These are phyloP conservation scores for Heliconius hermathena DNA, from an alignment of 1,140 invertebrate genomes.

Conservation along the genomic window DNA sequence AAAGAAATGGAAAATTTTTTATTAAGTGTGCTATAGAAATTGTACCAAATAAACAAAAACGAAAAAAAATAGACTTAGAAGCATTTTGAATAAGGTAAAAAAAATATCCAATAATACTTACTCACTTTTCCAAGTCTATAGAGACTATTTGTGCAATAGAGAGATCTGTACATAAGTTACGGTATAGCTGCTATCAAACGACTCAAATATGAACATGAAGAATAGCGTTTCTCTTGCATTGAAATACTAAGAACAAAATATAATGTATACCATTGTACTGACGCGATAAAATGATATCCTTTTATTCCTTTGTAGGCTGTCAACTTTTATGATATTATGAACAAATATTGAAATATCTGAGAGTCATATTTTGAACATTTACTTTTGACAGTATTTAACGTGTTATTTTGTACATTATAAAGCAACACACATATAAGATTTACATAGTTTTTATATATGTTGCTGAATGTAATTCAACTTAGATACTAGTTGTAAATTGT, in stretches of 20 bases:
- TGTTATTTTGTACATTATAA: neutral
- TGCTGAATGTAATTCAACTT: too few relatives aligned
- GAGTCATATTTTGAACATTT: neutral
- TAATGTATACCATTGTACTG: neutral
- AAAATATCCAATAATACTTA: neutral
- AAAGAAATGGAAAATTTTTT: too few relatives aligned
- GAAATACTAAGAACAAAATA: conserved; percentile 8
- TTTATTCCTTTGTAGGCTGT: conserved; percentile 9
- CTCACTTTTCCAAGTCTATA: neutral
- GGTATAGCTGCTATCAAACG: neutral
- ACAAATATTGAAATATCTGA: neutral
- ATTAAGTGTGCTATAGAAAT: too few relatives aligned
- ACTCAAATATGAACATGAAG: conserved; percentile 9
- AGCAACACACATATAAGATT: too few relatives aligned
- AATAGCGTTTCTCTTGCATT: conserved; percentile 5
- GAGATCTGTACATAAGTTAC: neutral
- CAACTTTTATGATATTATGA: neutral
- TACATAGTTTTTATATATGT: too few relatives aligned
- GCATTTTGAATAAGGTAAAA: neutral
- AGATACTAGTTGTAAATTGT: too few relatives aligned
- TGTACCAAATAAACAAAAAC: too few relatives aligned
- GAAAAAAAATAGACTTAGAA: too few relatives aligned
- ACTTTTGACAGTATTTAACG: neutral
- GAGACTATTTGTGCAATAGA: neutral
- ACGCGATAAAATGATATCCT: neutral